Percentiles rank a stretch among this genome's conserved stretches.
Evolutionary conservation across 2,888 invertebrate species (phyloP).

Genomic region (Pharmacophagus antenor): DNA sequence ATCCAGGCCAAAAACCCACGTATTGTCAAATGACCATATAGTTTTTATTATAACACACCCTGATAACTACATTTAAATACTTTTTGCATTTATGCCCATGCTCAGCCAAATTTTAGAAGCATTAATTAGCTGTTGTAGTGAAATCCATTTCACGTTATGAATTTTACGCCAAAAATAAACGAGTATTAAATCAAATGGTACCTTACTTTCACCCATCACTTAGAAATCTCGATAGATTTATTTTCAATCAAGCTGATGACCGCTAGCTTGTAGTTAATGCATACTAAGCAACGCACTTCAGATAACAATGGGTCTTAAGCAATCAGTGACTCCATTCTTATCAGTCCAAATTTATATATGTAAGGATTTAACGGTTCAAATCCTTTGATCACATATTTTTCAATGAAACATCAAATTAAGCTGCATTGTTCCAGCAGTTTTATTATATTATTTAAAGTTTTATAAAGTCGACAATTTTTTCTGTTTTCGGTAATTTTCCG

Average conservation of each 20-base stretch:
- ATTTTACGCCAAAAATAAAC: background rate
- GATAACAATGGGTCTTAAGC: constrained; percentile 3
- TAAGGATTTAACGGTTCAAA: background rate
- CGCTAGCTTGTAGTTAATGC: constrained; percentile 12
- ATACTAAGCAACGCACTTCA: constrained; percentile 17
- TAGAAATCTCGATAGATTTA: constrained; percentile 3
- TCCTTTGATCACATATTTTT: too few relatives aligned
- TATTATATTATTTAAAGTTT: background rate
- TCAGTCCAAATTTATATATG: background rate
- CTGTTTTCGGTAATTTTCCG: background rate
- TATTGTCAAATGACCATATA: too few relatives aligned
- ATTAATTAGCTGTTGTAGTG: too few relatives aligned
- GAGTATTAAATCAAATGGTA: background rate
- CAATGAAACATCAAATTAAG: too few relatives aligned
- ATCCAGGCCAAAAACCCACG: too few relatives aligned
- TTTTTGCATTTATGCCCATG: too few relatives aligned
- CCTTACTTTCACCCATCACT: background rate
- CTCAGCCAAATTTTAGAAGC: too few relatives aligned
- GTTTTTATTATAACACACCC: too few relatives aligned
- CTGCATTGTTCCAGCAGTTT: background rate
- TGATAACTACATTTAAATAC: too few relatives aligned
- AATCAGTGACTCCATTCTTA: background rate
- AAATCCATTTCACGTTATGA: background rate
- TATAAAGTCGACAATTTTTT: background rate
- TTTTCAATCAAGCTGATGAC: constrained; percentile 18